phyloP scores from a whole-genome alignment of 2,113 vertebrate species.

The Microcebus jonahi region DNA sequence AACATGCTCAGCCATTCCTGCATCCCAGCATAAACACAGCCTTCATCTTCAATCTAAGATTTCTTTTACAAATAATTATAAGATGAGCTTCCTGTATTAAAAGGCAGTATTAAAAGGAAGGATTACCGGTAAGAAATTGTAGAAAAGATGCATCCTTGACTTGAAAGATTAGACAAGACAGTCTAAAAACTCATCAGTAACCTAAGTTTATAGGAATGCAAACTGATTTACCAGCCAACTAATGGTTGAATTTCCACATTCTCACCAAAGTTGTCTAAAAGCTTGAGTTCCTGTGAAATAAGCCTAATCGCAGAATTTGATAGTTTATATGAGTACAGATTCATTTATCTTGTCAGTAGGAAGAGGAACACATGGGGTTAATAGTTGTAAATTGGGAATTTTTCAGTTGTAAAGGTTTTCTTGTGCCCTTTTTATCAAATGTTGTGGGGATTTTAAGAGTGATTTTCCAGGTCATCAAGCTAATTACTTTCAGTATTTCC shows the following conservation, averaged over 20 bases:
- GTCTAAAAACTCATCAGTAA: constrained; percentile 1
- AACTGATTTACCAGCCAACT: background rate
- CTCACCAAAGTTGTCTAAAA: background rate
- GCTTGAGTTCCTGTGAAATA: background rate
- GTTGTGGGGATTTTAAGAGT: constrained; percentile 46
- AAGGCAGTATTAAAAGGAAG: background rate
- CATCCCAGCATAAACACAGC: background rate
- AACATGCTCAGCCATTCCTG: background rate
- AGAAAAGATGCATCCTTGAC: background rate
- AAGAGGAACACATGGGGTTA: background rate
- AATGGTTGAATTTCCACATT: background rate
- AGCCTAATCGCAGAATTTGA: background rate
- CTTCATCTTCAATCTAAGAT: background rate
- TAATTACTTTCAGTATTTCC: constrained; percentile 44
- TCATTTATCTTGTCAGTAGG: constrained; percentile 31
- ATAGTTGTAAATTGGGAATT: background rate
- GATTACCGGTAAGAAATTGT: background rate
- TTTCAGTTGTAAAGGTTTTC: constrained; percentile 24
- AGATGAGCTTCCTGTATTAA: background rate
- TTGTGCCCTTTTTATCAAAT: constrained; percentile 33
- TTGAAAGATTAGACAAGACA: background rate
- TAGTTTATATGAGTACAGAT: background rate
- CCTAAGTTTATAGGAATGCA: background rate
- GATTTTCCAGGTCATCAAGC: constrained; percentile 58
- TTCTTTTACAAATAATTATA: background rate